Evolutionary conservation across 2,888 invertebrate species (phyloP).

Genomic region (Campoplex capitator): DNA sequence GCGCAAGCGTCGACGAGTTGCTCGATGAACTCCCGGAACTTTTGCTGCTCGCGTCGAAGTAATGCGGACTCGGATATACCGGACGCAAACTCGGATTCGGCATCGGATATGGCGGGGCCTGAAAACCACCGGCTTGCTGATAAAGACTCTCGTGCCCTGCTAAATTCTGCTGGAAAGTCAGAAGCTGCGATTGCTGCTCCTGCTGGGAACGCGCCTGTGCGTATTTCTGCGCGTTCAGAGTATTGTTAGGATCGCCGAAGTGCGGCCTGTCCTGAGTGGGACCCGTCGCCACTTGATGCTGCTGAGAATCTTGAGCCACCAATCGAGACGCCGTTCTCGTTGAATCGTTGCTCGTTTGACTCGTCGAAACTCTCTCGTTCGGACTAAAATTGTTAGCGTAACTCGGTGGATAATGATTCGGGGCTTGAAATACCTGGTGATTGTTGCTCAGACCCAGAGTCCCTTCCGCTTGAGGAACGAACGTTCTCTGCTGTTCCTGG

Average conservation of each 20-base stretch:
- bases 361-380: conserved; percentile 61
- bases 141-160: conserved; percentile 80
- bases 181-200: conserved; percentile 78
- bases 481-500: conserved; percentile 74
- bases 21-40: conserved; percentile 66
- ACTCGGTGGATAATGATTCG: conserved; percentile 78
- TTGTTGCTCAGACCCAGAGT: conserved; percentile 75
- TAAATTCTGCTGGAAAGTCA: conserved; percentile 80
- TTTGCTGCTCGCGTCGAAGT: conserved; percentile 80
- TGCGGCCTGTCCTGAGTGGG: conserved; percentile 72
- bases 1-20: conserved; percentile 75
- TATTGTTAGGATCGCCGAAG: conserved; percentile 75
- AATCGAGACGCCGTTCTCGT: conserved; percentile 74
- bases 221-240: conserved; percentile 76
- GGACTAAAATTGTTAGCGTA: conserved; percentile 78
- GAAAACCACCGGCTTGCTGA: conserved; percentile 78
- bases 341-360: conserved; percentile 70
- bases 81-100: conserved; percentile 79
- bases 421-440: conserved; percentile 78
- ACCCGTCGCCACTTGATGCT: conserved; percentile 70
- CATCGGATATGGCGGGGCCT: conserved; percentile 81
- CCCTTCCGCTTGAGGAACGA: conserved; percentile 72
- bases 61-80: conserved; percentile 81
- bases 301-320: conserved; percentile 72
- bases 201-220: conserved; percentile 74